phyloP scores from a whole-genome alignment of 1,140 invertebrate species.

The Ditylenchus dipsaci region DNA sequence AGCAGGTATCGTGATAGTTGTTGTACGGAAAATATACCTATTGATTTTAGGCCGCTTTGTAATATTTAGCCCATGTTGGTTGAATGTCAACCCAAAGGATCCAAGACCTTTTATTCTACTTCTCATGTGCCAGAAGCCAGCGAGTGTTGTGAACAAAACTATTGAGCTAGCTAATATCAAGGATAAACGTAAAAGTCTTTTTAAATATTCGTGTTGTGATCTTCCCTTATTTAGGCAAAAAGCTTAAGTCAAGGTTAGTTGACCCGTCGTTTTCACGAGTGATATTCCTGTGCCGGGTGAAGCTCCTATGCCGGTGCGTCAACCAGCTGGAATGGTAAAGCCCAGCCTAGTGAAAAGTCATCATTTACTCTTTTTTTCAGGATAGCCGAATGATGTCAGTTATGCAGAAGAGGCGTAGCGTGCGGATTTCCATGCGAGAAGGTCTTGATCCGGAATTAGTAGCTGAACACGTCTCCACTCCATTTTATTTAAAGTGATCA shows the following conservation, averaged over 20 bases:
- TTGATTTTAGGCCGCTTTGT: not conserved
- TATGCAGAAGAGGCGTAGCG: not conserved
- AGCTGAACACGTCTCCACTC: not conserved
- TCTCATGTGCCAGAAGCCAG: constrained; percentile 11
- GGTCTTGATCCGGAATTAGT: not conserved
- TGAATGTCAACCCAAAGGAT: constrained; percentile 7
- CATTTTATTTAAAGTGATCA: constrained; percentile 1
- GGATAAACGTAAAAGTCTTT: too few relatives aligned
- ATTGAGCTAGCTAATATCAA: not conserved
- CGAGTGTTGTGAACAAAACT: not conserved
- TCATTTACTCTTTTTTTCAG: too few relatives aligned
- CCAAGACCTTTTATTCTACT: constrained; percentile 2
- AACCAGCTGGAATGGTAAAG: too few relatives aligned
- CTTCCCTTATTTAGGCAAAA: too few relatives aligned
- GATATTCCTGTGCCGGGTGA: not conserved
- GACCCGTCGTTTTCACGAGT: not conserved
- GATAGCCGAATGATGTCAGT: not conserved
- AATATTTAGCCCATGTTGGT: constrained; percentile 9
- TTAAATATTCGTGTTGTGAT: too few relatives aligned
- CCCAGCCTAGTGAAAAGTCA: too few relatives aligned
- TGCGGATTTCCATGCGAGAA: not conserved
- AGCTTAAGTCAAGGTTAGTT: too few relatives aligned
- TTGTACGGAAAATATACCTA: not conserved
- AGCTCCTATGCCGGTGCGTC: not conserved
- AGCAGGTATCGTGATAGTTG: not conserved